Conservation (phyloP, 2,888 invertebrate species). For the Syrista parreyssii region DNA sequence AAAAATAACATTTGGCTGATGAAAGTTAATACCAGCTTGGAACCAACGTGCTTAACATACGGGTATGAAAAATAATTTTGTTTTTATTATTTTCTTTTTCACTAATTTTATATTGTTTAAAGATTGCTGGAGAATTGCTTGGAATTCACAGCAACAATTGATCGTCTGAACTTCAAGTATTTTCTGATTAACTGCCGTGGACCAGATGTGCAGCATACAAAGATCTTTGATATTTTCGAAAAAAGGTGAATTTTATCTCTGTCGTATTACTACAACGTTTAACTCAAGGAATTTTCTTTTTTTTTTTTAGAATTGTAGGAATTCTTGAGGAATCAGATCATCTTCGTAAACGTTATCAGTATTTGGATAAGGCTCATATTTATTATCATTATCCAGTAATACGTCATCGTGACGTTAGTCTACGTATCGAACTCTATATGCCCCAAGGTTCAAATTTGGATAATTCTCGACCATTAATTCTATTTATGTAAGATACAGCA, state of each 20-base stretch:
- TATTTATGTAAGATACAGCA: not conserved
- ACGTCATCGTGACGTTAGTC: not conserved
- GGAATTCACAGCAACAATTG: not conserved
- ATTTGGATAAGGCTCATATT: not conserved
- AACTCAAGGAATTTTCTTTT: too few species aligned
- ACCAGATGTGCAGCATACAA: not conserved
- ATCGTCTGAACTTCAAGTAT: not conserved
- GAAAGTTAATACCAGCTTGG: not conserved
- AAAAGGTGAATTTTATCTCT: not conserved
- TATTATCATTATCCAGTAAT: not conserved
- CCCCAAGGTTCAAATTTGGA: not conserved
- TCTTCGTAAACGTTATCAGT: not conserved
- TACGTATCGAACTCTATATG: not conserved
- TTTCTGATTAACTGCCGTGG: not conserved
- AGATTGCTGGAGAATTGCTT: not conserved
- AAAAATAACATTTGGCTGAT: not conserved
- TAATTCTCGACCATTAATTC: not conserved
- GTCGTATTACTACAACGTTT: too few species aligned
- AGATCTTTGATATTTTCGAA: not conserved
- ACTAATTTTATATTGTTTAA: not conserved
- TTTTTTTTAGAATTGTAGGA: too few species aligned
- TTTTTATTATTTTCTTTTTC: not conserved
- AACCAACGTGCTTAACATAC: not conserved
- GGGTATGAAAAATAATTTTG: not conserved
- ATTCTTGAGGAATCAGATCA: too few species aligned